Evolutionary conservation across 2,888 invertebrate genomes (phyloP), one percentile per base, ranked within the genome.

Genomic region (Cheilosia grossa): DNA sequence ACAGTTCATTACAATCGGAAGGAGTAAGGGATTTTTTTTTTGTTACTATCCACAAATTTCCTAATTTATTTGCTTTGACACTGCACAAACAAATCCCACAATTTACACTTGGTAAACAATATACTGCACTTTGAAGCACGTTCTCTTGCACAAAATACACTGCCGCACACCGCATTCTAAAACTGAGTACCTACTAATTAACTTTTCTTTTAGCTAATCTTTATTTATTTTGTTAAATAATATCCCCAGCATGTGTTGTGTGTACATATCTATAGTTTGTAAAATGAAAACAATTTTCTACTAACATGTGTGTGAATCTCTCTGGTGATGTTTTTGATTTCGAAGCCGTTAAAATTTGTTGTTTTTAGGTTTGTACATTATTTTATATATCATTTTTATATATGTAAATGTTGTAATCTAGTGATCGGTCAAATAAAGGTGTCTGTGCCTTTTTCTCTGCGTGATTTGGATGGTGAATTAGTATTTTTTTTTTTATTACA

Each of bases 341-440:
- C 64, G 63, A 72, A 42, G 47, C 10, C 44, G 47, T 58, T 56
- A 42, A 67, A 42, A 33, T 19, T 33, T 42, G 6, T 17, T 21
- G 13, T 3, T 51, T 44, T 58, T 79, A 63, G 70, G 70, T 79
- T 79, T 42, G 78, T 79, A 79, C 63, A 53, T 53, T 27, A 42
- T 51, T 30, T 53, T 63, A 37, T 19, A 17, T 10, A 30, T 61
- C 33, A 53, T 19, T 30, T 30, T 54, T 53, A 1, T 44, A 24
- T 56, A 44, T 2, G 44, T 0, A 61, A 72, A 61, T 61, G 70
- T 70, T 70, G 70, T 70, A 70, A 59, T 59, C 58, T 40, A 17
- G 10, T n/a, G n/a, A 69, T 69, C 58, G 69, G 47, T 15, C 10
- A 44, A 19, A 30, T 17, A 42, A 19, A 21, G 6, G 7, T 4